Evolutionary conservation across 2,113 vertebrate species (phyloP), one percentile per base, ranked within the genome.

Genomic region (Mastomys natalensis): DNA sequence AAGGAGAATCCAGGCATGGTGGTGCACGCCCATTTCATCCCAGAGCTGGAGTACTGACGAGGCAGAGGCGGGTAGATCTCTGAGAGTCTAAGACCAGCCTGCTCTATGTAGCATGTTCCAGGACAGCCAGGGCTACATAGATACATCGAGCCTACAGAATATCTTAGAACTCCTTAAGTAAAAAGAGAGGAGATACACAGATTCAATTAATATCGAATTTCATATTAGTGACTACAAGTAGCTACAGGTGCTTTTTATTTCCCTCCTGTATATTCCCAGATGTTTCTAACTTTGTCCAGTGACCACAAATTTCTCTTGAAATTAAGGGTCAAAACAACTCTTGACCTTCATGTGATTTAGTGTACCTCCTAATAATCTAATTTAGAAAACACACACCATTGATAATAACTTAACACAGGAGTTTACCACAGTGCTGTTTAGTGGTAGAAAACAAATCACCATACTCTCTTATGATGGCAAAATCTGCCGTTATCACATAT

Each of bases 231-330:
- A 78, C 6, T 68, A 19, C 70, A 87, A 91, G 58, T 17, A n/a
- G 17, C 73, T 91, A 70, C 9, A 80, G 53, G 77, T 31, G 17
- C 29, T n/a, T 92, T 87, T 93, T 82, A 74, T 86, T 81, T 91
- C 62, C 55, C 58, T 81, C 55, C 55, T 55, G 8, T 72, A 9
- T 3, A 82, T 95, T 89, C 74, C 37, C 68, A 53, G 37, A 62
- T 43, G 21, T 77, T 94, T 40, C 68, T 76, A 62, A 72, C 45
- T 93, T 89, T 84, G 66, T 89, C 78, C 16, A 64, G 48, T 64
- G 22, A 93, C 89, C 26, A 78, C 22, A 72, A 78, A 80, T 93
- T 84, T 72, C 84, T 93, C 74, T 73, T 78, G 7, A 94, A 95
- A 96, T 82, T 73, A 87, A 84, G 31, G n/a, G 2, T 55, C 48